Conservation (phyloP, 2,888 invertebrate species). For the Scaptodrosophila latifasciaeformis region DNA sequence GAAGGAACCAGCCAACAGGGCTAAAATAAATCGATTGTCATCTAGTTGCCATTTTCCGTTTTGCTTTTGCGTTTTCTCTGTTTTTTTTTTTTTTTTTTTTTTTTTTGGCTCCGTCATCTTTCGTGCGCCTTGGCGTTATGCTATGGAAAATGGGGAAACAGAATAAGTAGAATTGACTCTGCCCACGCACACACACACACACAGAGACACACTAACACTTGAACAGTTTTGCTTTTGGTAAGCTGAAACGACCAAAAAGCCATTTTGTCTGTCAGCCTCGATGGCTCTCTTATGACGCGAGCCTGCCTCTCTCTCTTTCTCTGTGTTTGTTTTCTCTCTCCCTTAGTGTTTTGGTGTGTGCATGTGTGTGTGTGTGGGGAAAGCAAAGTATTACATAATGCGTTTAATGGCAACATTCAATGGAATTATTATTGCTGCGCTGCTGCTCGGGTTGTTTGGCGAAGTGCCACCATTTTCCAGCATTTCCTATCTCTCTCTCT, state of each 20-base stretch:
- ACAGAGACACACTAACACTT: not conserved
- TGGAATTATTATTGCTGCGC: slow-evolving; percentile 8
- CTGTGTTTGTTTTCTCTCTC: not conserved
- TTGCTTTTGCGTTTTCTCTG: not conserved
- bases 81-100: not conserved
- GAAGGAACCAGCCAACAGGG: not conserved
- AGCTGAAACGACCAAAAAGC: slow-evolving; percentile 4
- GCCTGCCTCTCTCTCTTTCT: not conserved
- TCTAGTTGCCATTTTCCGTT: slow-evolving; percentile 9
- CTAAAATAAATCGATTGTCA: slow-evolving; percentile 10
- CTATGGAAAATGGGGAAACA: not conserved
- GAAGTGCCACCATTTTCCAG: not conserved
- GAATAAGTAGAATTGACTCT: too few relatives aligned
- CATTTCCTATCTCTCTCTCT: not conserved
- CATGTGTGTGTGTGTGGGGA: not conserved
- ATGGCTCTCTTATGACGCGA: slow-evolving; percentile 1
- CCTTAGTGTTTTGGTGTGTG: not conserved
- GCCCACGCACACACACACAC: not conserved
- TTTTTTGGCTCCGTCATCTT: not conserved
- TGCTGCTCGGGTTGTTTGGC: slow-evolving; percentile 4
- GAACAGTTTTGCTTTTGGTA: too few relatives aligned
- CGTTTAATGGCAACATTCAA: slow-evolving; percentile 10
- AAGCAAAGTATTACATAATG: slow-evolving; percentile 6
- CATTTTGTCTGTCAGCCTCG: slow-evolving; percentile 4
- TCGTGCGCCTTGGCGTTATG: slow-evolving; percentile 4